Evolutionary conservation across 2,888 invertebrate genomes (phyloP).

Genomic region (Liodrosophila aerea): DNA sequence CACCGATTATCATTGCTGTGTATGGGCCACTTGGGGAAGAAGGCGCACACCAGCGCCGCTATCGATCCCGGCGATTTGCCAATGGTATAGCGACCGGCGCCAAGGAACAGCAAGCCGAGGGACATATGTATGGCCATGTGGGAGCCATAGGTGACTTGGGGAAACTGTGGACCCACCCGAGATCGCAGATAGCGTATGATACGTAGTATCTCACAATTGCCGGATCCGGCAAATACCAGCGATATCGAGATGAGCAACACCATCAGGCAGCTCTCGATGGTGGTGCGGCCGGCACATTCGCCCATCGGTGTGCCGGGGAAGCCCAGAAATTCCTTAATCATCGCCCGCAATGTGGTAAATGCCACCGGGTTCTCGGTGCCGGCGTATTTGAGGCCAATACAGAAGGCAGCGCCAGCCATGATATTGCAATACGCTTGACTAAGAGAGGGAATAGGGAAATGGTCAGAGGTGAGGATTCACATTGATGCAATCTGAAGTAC

Average conservation of each 20-base stretch:
- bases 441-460: constrained; percentile 5
- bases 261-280: constrained; percentile 94
- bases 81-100: constrained; percentile 94
- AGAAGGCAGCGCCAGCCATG: constrained; percentile 96
- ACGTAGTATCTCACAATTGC: constrained; percentile 91
- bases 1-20: constrained; percentile 98
- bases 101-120: constrained; percentile 95
- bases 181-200: constrained; percentile 92
- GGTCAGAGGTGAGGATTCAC: not conserved
- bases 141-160: constrained; percentile 92
- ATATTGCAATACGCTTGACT: constrained; percentile 99
- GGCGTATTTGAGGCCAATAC: constrained; percentile 95
- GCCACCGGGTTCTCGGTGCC: constrained; percentile 94
- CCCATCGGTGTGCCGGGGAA: constrained; percentile 88
- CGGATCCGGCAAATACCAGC: constrained; percentile 96
- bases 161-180: constrained; percentile 88
- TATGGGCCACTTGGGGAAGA: constrained; percentile 98
- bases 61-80: constrained; percentile 92
- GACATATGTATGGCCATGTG: constrained; percentile 98
- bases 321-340: constrained; percentile 80
- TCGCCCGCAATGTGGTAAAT: constrained; percentile 86
- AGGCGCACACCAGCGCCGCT: constrained; percentile 94
- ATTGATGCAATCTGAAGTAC: constrained; percentile 44
- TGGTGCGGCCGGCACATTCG: constrained; percentile 94
- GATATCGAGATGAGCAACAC: constrained; percentile 88